A percentile compares a stretch with the other conserved stretches of the same genome.
Evolutionary conservation across 2,888 invertebrate species (phyloP).

Genomic region (Tipula unca): DNA sequence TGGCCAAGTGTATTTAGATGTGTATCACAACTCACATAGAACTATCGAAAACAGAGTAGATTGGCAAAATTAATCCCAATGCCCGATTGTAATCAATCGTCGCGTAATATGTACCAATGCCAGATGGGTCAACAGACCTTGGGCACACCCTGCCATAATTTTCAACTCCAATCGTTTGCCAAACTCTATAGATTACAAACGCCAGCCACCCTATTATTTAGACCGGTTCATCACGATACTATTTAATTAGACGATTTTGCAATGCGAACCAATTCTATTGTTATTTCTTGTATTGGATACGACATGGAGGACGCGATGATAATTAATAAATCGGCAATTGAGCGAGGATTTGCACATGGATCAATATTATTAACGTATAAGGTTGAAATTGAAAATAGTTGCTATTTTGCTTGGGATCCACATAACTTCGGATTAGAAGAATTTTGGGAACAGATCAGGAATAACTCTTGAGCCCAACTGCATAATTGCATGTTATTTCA

Average conservation of each 20-base stretch:
- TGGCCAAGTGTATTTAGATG: slow-evolving; percentile 88
- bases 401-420: slow-evolving; percentile 68
- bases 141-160: slow-evolving; percentile 91
- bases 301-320: slow-evolving; percentile 99
- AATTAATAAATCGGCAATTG: slow-evolving; percentile 87
- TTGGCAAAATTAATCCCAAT: slow-evolving; percentile 90
- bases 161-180: slow-evolving; percentile 74
- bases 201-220: slow-evolving; percentile 78
- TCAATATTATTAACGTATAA: slow-evolving; percentile 87
- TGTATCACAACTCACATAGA: slow-evolving; percentile 83
- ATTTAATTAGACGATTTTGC: slow-evolving; percentile 87
- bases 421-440: slow-evolving; percentile 44
- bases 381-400: slow-evolving; percentile 57
- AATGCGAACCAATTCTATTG: slow-evolving; percentile 93
- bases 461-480: slow-evolving; percentile 51
- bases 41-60: slow-evolving; percentile 78
- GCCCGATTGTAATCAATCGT: slow-evolving; percentile 97
- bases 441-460: slow-evolving; percentile 73
- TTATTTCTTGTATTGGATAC: slow-evolving; percentile 97
- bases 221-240: slow-evolving; percentile 80
- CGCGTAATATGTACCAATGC: slow-evolving; percentile 98
- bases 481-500: slow-evolving; percentile 51
- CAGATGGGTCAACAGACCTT: slow-evolving; percentile 99
- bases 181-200: slow-evolving; percentile 90
- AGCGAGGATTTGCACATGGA: slow-evolving; percentile 91